Evolutionary conservation across 2,797 vertebrate species (phyloP).

Genomic region (Heliangelus exortis): DNA sequence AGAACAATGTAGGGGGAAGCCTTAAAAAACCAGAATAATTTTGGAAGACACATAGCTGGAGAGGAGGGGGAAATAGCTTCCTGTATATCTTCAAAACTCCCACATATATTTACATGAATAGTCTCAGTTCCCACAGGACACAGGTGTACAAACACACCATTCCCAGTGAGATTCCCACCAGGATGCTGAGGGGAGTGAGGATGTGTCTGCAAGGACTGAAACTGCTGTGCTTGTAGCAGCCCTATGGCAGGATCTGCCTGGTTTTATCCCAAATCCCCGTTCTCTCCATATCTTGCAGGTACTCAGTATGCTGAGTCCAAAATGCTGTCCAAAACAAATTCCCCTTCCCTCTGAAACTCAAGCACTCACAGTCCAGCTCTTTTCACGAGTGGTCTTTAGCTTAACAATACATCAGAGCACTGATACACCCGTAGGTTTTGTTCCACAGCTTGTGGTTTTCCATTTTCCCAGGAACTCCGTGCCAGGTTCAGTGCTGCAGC

Average conservation of each 20-base stretch:
- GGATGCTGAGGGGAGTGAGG: neutral
- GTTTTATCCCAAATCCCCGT: neutral
- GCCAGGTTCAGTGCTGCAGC: neutral
- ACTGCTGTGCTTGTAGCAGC: neutral
- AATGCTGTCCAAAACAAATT: neutral
- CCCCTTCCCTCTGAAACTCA: neutral
- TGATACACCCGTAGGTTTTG: neutral
- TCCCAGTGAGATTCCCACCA: neutral
- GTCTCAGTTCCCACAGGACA: neutral
- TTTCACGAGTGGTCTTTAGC: neutral
- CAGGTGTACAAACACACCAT: neutral
- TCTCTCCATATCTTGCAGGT: neutral
- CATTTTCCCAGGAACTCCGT: neutral
- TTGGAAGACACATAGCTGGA: neutral
- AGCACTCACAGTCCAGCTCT: neutral
- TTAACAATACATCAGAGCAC: neutral
- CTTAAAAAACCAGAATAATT: neutral
- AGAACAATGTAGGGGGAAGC: neutral
- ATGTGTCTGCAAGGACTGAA: neutral
- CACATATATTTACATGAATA: rapidly evolving
- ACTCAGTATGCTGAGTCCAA: no score
- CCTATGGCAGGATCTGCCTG: neutral
- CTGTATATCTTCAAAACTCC: neutral
- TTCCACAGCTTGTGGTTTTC: neutral
- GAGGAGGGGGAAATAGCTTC: rapidly evolving